Conservation (phyloP, 2,888 invertebrate species). For the Trachelus stipa region DNA sequence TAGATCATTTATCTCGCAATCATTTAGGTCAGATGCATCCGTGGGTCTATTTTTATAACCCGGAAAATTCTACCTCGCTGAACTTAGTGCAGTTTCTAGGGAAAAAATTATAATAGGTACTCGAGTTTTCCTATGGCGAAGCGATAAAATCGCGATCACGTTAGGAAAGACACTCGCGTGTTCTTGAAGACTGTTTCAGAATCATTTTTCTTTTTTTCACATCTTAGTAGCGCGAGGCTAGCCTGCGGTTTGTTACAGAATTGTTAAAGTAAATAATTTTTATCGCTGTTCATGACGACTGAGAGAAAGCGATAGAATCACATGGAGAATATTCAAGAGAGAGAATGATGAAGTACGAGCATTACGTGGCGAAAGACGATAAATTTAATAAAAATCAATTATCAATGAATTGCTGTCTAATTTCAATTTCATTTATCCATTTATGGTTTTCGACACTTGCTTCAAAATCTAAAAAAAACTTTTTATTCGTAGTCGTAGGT, state of each 20-base stretch:
- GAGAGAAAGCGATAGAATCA: slow-evolving; percentile 37
- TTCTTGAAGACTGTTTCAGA: slow-evolving; percentile 1
- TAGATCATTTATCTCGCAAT: background rate
- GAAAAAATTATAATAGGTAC: background rate
- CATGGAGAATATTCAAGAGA: slow-evolving; percentile 30
- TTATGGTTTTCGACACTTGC: background rate
- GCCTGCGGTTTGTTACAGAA: slow-evolving; percentile 26
- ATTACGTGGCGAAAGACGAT: slow-evolving; percentile 35
- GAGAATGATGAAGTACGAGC: slow-evolving; percentile 28
- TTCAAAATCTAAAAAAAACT: background rate
- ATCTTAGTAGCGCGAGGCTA: slow-evolving; percentile 10
- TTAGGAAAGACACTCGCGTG: background rate
- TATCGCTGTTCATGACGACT: slow-evolving; percentile 39
- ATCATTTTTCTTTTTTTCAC: background rate
- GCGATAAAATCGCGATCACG: background rate
- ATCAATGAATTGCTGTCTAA: slow-evolving; percentile 16
- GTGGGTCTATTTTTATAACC: background rate
- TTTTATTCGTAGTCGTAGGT: background rate
- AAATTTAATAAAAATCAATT: slow-evolving; percentile 46
- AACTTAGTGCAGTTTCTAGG: background rate
- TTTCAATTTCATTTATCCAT: background rate
- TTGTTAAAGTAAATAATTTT: slow-evolving; percentile 44
- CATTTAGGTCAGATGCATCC: background rate
- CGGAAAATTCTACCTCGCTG: background rate
- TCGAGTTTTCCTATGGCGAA: background rate